Conservation (phyloP, 2,113 vertebrate genomes). For the Lagopus muta region DNA sequence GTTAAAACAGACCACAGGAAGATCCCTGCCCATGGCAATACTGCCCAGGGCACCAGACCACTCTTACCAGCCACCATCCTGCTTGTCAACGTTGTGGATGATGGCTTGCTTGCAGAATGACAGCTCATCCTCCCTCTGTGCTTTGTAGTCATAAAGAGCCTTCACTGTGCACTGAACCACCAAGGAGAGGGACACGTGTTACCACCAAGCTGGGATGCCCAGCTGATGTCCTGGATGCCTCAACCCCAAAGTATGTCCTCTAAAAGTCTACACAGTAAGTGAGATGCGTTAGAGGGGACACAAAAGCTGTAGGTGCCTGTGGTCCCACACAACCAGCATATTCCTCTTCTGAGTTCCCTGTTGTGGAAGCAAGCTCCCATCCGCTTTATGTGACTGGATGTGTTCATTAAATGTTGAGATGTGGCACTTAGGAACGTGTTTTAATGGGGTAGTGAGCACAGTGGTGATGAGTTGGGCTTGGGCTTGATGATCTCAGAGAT, state of each 20-base stretch:
- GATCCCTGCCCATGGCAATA: rapidly evolving
- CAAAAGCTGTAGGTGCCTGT: neutral
- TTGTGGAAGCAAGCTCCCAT: too few relatives aligned
- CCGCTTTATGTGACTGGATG: too few relatives aligned
- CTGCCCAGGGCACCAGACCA: rapidly evolving
- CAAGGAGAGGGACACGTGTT: rapidly evolving
- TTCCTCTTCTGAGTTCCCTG: neutral
- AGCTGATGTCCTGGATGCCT: neutral
- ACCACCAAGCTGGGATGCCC: neutral
- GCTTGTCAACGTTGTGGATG: constrained; percentile 87
- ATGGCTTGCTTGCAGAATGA: constrained; percentile 90
- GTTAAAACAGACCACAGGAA: neutral
- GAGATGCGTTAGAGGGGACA: neutral
- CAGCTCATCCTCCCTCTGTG: constrained; percentile 89
- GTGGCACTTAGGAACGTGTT: too few relatives aligned
- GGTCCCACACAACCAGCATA: neutral
- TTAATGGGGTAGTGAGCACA: too few relatives aligned
- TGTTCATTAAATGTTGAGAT: too few relatives aligned
- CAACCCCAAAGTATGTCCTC: neutral
- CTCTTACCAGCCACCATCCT: constrained; percentile 88
- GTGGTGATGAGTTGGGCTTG: too few relatives aligned
- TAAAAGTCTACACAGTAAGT: rapidly evolving
- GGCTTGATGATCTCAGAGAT: too few relatives aligned
- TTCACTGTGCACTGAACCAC: constrained; percentile 83
- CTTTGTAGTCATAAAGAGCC: constrained; percentile 88